phyloP scores from a whole-genome alignment of 2,113 vertebrate species.

The Pandion haliaetus region DNA sequence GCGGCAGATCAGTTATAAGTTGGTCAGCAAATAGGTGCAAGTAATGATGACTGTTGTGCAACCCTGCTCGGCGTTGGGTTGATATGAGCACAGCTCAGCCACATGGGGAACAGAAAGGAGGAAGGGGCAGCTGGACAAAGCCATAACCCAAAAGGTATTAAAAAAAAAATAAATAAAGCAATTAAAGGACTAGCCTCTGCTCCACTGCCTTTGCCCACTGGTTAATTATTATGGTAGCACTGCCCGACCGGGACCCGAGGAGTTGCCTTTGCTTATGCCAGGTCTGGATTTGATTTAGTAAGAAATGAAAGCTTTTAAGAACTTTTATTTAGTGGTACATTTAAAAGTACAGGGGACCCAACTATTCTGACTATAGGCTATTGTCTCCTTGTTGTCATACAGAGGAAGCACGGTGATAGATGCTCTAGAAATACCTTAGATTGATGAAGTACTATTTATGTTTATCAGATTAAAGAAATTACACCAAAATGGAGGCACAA shows the following conservation, averaged over 20 bases:
- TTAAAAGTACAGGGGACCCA: not conserved
- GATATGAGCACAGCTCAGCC: constrained; percentile 1
- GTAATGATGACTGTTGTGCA: not conserved
- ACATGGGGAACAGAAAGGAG: constrained; percentile 55
- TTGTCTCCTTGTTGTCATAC: not conserved
- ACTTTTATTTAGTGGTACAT: not conserved
- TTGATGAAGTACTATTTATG: not conserved
- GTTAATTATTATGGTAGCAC: not conserved
- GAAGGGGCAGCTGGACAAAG: constrained; percentile 55
- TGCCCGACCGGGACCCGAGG: not conserved
- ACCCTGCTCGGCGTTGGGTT: rapidly evolving
- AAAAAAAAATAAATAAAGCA: not conserved
- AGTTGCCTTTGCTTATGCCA: not conserved
- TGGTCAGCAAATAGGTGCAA: constrained; percentile 40
- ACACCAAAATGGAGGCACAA: not conserved
- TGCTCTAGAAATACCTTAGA: not conserved
- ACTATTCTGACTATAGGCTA: not conserved
- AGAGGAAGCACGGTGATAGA: not conserved
- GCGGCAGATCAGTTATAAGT: not conserved
- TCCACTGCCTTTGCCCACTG: not conserved
- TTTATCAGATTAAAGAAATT: not conserved
- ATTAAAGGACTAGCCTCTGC: not conserved
- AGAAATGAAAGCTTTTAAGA: not conserved
- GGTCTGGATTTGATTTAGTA: not conserved
- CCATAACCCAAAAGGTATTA: not conserved